A percentile compares a stretch with the other conserved stretches of the same genome.
phyloP scores from a whole-genome alignment of 2,797 vertebrate species.

The Sebastes itinus region DNA sequence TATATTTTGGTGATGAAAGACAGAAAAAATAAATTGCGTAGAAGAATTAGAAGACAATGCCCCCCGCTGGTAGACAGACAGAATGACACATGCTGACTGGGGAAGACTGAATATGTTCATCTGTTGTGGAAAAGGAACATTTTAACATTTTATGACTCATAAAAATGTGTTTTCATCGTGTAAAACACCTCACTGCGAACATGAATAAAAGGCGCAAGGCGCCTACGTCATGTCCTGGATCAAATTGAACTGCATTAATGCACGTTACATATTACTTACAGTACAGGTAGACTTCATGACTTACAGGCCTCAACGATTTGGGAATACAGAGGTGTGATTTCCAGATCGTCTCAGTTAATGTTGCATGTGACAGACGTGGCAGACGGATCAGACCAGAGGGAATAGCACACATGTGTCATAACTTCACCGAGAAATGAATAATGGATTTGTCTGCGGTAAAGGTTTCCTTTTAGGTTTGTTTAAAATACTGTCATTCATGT shows the following conservation, averaged over 20 bases:
- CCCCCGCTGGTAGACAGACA: conserved; percentile 78
- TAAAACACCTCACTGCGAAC: neutral
- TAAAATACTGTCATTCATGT: conserved; percentile 25
- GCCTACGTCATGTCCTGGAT: conserved; percentile 32
- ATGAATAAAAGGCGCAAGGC: conserved; percentile 3
- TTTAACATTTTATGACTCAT: conserved; percentile 4
- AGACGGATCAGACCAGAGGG: conserved; percentile 29
- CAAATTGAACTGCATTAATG: conserved; percentile 19
- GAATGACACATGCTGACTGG: conserved; percentile 45
- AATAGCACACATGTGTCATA: conserved; percentile 35
- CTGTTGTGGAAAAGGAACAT: neutral
- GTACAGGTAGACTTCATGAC: conserved; percentile 33
- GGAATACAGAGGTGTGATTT: conserved; percentile 18
- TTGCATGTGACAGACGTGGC: conserved; percentile 17
- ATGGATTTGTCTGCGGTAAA: conserved; percentile 55
- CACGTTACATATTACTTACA: conserved; percentile 4
- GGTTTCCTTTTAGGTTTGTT: conserved; percentile 15
- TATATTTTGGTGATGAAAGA: conserved; percentile 12
- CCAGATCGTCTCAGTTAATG: conserved; percentile 24
- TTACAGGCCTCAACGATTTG: conserved; percentile 52
- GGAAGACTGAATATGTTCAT: conserved; percentile 12
- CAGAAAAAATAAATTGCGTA: conserved; percentile 25
- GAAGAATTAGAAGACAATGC: conserved; percentile 43
- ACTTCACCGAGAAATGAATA: conserved; percentile 59
- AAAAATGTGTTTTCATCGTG: neutral